Evolutionary conservation across 2,113 vertebrate species (phyloP).

Genomic region (Uropsilus gracilis): DNA sequence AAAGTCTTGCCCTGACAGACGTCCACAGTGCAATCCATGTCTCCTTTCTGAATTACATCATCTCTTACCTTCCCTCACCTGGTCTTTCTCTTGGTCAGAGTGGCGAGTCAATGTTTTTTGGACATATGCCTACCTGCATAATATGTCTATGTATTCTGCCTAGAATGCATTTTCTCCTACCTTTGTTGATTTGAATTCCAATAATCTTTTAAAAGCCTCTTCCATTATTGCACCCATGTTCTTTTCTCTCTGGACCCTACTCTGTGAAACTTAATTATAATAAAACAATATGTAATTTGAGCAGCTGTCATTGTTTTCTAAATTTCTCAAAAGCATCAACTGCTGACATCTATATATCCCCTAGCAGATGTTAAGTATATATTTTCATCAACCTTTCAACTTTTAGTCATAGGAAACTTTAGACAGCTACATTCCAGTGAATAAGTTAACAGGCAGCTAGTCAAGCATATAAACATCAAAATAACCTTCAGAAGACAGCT

Average conservation of each 20-base stretch:
- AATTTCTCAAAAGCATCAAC: not conserved
- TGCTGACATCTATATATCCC: not conserved
- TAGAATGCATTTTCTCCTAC: not conserved
- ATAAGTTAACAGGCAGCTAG: not conserved
- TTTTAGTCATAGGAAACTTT: not conserved
- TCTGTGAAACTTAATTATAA: not conserved
- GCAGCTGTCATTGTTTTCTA: slow-evolving; percentile 12
- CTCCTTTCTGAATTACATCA: not conserved
- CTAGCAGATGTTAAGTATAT: not conserved
- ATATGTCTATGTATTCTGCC: not conserved
- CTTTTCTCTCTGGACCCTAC: not conserved
- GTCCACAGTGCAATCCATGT: not conserved
- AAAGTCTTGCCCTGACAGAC: not conserved
- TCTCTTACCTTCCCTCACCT: not conserved
- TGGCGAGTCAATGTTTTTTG: not conserved
- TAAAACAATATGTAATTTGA: not conserved
- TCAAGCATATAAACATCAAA: not conserved
- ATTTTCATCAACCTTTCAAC: not conserved
- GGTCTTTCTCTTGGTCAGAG: not conserved
- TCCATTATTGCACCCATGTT: not conserved
- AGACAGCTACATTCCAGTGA: not conserved
- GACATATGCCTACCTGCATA: not conserved
- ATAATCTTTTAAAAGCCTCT: not conserved
- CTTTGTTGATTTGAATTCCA: not conserved
- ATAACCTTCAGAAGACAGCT: not conserved